Conservation (phyloP, 2,888 invertebrate genomes). For the Oasisia sp. region DNA sequence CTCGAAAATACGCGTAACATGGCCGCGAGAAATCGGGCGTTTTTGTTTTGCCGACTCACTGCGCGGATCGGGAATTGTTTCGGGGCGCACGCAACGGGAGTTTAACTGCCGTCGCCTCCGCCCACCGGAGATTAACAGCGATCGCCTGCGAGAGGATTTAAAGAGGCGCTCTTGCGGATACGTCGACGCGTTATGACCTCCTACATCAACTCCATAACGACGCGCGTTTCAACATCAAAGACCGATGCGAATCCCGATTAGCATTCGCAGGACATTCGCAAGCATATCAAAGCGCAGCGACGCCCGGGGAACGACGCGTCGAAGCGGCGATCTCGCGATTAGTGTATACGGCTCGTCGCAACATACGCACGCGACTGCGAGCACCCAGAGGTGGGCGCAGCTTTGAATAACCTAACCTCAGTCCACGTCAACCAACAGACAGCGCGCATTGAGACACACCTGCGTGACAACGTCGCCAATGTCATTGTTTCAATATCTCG, state of each 20-base stretch:
- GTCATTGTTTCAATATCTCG: background rate
- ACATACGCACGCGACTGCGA: background rate
- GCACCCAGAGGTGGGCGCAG: background rate
- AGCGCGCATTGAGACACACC: background rate
- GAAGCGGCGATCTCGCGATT: background rate
- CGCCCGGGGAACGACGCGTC: background rate
- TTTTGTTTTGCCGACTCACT: background rate
- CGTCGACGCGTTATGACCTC: background rate
- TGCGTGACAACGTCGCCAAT: background rate
- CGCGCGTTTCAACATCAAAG: background rate
- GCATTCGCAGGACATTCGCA: background rate
- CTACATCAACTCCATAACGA: background rate
- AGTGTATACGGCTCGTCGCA: background rate
- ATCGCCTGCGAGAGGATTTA: background rate
- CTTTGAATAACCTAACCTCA: background rate
- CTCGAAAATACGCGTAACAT: background rate
- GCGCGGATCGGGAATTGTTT: background rate
- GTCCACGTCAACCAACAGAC: background rate
- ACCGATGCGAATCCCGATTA: constrained; percentile 5
- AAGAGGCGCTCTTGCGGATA: background rate
- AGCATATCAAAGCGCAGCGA: background rate
- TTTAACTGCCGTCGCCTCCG: background rate
- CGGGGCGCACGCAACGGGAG: background rate
- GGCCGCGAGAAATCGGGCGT: background rate
- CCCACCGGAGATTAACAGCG: background rate